Percentiles rank a stretch among this genome's conserved stretches.
Conservation (phyloP, 2,113 vertebrate species). For the Onychorhynchus coronatus region DNA sequence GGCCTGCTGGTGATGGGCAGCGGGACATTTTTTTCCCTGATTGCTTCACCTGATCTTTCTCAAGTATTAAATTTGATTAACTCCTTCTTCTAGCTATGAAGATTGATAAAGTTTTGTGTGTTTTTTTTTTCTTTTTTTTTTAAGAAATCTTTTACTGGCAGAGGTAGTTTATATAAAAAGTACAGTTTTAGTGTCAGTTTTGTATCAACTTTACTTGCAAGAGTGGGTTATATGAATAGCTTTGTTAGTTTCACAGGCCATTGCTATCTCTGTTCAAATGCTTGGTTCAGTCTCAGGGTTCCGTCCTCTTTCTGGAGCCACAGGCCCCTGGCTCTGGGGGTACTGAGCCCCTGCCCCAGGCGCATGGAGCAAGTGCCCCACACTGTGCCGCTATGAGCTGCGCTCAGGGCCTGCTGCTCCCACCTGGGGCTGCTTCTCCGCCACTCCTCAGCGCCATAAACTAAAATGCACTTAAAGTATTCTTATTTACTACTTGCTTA, state of each 20-base stretch:
- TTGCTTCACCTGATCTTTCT: background rate
- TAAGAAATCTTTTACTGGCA: background rate
- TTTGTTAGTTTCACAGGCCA: background rate
- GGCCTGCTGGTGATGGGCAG: background rate
- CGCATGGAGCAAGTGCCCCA: background rate
- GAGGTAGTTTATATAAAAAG: background rate
- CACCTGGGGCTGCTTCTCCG: too few species aligned
- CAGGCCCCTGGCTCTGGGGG: too few species aligned
- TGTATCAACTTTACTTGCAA: background rate
- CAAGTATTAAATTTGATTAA: slow-evolving; percentile 19
- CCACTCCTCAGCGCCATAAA: background rate
- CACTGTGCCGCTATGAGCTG: background rate
- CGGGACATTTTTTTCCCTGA: background rate
- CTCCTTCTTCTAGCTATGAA: background rate
- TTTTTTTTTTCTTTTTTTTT: background rate
- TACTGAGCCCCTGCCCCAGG: background rate
- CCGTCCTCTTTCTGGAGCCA: background rate
- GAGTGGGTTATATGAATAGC: background rate
- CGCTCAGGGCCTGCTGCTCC: fast-evolving
- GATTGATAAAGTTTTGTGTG: background rate
- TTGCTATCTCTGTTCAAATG: background rate
- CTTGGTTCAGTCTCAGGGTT: background rate
- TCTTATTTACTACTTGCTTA: background rate
- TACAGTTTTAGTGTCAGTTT: background rate
- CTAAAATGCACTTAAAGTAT: background rate